Percentiles rank a stretch among this genome's conserved stretches.
phyloP scores from a whole-genome alignment of 1,140 invertebrate genomes.

The Colletes latitarsis region DNA sequence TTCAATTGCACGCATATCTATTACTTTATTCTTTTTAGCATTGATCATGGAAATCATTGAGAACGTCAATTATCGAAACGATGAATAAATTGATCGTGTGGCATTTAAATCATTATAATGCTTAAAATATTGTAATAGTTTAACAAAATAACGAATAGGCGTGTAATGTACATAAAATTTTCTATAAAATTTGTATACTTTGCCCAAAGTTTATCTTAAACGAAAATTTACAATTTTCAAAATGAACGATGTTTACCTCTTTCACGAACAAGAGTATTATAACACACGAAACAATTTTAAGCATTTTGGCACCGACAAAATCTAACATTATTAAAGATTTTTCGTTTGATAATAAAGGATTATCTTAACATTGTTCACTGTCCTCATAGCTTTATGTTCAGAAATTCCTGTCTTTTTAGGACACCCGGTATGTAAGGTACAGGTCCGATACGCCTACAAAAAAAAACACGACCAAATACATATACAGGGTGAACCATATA shows the following conservation, averaged over 20 bases:
- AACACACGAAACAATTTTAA: conserved; percentile 1
- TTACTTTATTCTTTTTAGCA: too few relatives aligned
- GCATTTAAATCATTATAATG: too few relatives aligned
- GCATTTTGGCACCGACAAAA: conserved; percentile 4
- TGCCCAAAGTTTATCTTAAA: background rate
- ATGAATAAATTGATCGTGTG: too few relatives aligned
- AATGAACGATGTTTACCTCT: conserved; percentile 19
- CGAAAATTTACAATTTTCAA: background rate
- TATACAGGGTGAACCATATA: conserved; percentile 27
- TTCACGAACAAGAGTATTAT: conserved; percentile 12
- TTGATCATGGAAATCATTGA: too few relatives aligned
- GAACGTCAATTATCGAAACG: too few relatives aligned
- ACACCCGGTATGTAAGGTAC: conserved; percentile 15
- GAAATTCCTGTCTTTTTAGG: background rate
- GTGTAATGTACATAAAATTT: background rate
- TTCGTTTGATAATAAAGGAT: background rate
- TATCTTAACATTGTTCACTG: background rate
- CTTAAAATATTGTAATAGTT: too few relatives aligned
- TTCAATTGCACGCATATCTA: too few relatives aligned
- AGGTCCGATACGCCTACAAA: conserved; percentile 11
- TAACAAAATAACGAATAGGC: background rate
- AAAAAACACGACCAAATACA: conserved; percentile 1
- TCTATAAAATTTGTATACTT: background rate
- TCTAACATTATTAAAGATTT: background rate
- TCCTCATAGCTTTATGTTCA: background rate